These are phyloP conservation scores for Pantala flavescens DNA, from an alignment of 1,140 invertebrate species.

Conservation along the genomic window DNA sequence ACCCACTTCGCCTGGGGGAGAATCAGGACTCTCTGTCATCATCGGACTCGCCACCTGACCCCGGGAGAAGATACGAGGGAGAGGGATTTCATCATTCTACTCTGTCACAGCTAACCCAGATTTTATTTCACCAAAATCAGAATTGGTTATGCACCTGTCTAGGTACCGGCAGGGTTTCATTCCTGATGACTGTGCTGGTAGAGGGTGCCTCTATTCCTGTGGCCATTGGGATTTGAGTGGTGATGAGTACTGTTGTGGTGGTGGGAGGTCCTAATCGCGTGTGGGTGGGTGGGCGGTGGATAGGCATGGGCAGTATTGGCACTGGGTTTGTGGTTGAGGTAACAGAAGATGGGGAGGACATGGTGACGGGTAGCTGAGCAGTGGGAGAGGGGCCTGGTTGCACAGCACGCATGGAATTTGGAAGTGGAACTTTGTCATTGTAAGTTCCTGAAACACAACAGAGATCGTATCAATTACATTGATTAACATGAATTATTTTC, in stretches of 20 bases:
- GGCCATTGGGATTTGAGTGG: conserved; percentile 32
- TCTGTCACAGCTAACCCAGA: no score
- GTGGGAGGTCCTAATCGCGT: conserved; percentile 25
- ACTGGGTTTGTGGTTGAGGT: neutral
- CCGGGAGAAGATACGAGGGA: neutral
- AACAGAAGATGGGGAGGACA: neutral
- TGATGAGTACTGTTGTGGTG: conserved; percentile 33
- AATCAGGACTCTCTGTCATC: neutral
- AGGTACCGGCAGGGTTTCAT: neutral
- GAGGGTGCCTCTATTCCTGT: neutral
- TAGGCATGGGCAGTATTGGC: conserved; percentile 19
- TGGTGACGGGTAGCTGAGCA: conserved; percentile 1
- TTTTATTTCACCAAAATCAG: neutral
- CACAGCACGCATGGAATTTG: no score
- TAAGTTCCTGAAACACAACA: conserved; percentile 8
- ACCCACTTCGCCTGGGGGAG: neutral
- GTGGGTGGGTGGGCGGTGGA: neutral
- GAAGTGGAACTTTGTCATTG: neutral
- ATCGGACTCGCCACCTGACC: neutral
- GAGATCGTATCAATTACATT: neutral
- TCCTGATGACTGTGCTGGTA: neutral
- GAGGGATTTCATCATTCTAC: no score
- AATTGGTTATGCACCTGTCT: neutral
- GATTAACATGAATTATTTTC: no score
- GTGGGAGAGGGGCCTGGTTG: conserved; percentile 22